phyloP scores from a whole-genome alignment of 1,140 invertebrate genomes.

The Ceratina calcarata region DNA sequence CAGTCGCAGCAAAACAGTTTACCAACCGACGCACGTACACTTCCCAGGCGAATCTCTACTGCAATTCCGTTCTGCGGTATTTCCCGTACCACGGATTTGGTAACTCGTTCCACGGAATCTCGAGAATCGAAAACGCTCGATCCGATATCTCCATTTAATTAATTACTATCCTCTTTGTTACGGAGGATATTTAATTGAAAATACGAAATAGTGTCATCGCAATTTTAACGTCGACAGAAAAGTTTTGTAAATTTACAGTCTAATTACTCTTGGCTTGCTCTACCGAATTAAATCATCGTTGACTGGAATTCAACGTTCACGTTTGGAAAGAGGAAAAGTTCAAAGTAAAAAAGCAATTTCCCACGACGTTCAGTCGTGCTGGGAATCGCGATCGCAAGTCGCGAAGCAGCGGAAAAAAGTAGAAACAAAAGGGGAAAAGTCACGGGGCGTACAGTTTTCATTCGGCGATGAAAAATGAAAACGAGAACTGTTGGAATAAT shows the following conservation, averaged over 20 bases:
- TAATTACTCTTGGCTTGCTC: no score
- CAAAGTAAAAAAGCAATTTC: not conserved
- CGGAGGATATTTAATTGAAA: no score
- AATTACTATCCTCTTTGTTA: no score
- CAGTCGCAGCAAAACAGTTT: not conserved
- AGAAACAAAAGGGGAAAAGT: not conserved
- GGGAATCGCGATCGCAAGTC: not conserved
- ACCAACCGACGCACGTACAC: not conserved
- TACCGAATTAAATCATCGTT: no score
- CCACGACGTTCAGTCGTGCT: not conserved
- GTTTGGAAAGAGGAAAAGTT: not conserved
- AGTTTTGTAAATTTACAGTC: no score
- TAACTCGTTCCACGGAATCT: constrained; percentile 26
- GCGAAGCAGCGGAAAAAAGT: not conserved
- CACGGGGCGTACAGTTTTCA: constrained; percentile 8
- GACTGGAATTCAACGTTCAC: not conserved
- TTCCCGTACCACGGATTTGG: constrained; percentile 44
- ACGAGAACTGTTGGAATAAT: constrained; percentile 15
- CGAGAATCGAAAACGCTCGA: constrained; percentile 2
- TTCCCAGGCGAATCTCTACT: not conserved
- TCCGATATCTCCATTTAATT: no score
- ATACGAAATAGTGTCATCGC: no score
- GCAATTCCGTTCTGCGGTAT: constrained; percentile 29
- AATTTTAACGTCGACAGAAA: no score
- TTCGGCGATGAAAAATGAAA: constrained; percentile 9